Evolutionary conservation across 2,797 vertebrate genomes (phyloP), one percentile per base, ranked within the genome.

Genomic region (Hoplostethus atlanticus): DNA sequence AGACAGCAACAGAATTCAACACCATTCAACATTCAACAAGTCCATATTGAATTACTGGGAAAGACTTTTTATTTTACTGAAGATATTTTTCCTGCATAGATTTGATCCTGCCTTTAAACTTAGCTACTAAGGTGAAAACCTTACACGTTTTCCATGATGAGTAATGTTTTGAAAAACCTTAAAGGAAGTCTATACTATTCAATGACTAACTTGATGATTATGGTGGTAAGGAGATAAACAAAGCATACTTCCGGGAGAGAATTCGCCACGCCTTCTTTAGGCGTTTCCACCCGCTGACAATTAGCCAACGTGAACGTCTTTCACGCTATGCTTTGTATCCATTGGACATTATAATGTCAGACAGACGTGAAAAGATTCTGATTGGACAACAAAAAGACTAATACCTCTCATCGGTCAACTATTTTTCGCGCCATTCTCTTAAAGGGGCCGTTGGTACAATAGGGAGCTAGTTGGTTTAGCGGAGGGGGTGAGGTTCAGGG

Each of bases 381-480:
- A 89, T 90, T 88, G 85, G 86, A 10, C 28, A 1, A 78, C 38
- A 42, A 3, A 8, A 31, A 61, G 7, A 25, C n/a, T 2, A 12
- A 28, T 28, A 3, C 28, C 1, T 59, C 34, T 36, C 34, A 36
- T 60, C n/a, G 31, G 48, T 13, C 28, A 13, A 55, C 48, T 4
- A 1, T n/a, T 69, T 82, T 89, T 87, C 53, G 78, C 89, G 86
- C 85, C 68, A 6, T 12, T 1, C 0, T 59, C 17, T 78, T 55
- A 52, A 52, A 52, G 50, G 21, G 21, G 9, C 21, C 44, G 40
- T 12, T 28, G 28, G 28, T 2, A 28, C 28, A 28, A 28, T 28
- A 28, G 40, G 10, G 3, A 11, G 11, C 40, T 42, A 12, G 3
- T 13, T 12, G 11, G 40, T 12, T 8, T 11, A 42, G 11, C 11